These are phyloP conservation scores for Bombus difficillimus DNA, from an alignment of 1,140 invertebrate species.

Conservation along the genomic window DNA sequence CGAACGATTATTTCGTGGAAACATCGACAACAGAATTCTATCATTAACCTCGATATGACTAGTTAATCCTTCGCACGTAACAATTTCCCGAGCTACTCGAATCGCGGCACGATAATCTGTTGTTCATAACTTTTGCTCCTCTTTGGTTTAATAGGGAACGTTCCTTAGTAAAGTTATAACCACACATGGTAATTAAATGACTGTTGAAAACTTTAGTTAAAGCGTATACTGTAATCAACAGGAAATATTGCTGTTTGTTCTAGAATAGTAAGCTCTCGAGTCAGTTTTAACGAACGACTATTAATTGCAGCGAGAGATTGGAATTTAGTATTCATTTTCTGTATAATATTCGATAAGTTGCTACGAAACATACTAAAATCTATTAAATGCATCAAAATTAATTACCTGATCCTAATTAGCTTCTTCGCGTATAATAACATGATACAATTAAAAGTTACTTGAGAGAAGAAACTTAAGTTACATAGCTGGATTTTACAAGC, in stretches of 20 bases:
- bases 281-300: background rate
- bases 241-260: too few relatives aligned
- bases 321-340: too few relatives aligned
- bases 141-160: background rate
- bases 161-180: background rate
- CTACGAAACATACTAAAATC: background rate
- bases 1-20: background rate
- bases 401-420: background rate
- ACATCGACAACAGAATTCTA: background rate
- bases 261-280: background rate
- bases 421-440: background rate
- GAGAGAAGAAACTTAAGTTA: too few relatives aligned
- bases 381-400: background rate
- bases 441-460: too few relatives aligned
- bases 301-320: too few relatives aligned
- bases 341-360: background rate
- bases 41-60: slow-evolving; percentile 7
- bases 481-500: background rate
- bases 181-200: background rate
- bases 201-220: background rate
- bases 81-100: background rate
- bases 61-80: slow-evolving; percentile 2
- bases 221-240: background rate
- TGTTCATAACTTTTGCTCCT: background rate
- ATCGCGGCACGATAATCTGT: background rate